A percentile compares a stretch with the other conserved stretches of the same genome.
These are phyloP conservation scores for Australoheros scitulus DNA, from an alignment of 2,113 vertebrate genomes.

Conservation along the genomic window DNA sequence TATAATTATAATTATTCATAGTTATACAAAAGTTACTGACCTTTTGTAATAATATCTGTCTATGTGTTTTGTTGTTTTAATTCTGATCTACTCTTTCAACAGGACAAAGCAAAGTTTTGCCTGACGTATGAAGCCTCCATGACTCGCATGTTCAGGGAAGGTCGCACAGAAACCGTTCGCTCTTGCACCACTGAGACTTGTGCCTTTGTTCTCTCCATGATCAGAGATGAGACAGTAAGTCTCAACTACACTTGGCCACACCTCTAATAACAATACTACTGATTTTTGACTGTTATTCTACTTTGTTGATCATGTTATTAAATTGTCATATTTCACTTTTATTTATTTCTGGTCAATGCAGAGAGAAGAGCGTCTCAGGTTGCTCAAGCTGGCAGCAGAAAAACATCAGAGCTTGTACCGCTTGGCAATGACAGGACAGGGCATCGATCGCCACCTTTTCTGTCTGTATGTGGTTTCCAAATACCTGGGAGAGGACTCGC, in stretches of 20 bases:
- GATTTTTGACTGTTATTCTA: background rate
- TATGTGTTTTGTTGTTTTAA: background rate
- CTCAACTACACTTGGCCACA: background rate
- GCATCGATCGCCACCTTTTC: conserved; percentile 97
- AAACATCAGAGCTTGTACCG: conserved; percentile 92
- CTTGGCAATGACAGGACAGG: conserved; percentile 90
- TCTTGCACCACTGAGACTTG: conserved; percentile 90
- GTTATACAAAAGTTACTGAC: background rate
- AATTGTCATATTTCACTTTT: background rate
- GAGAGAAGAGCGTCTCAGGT: conserved; percentile 81
- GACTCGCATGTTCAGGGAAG: conserved; percentile 97
- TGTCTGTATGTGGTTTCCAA: conserved; percentile 98
- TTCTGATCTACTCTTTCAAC: background rate
- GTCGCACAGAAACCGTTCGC: conserved; percentile 95
- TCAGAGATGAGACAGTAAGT: conserved; percentile 85
- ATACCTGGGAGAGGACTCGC: conserved; percentile 92
- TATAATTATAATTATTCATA: background rate
- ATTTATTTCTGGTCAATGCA: conserved; percentile 40
- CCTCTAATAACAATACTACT: fast-evolving
- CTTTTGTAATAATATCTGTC: background rate
- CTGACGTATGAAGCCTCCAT: conserved; percentile 97
- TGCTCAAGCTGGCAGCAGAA: conserved; percentile 83
- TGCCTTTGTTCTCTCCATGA: conserved; percentile 88
- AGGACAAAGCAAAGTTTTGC: conserved; percentile 97
- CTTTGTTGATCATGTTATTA: background rate